These are phyloP conservation scores for Hypotaenidia okinawae DNA, from an alignment of 2,797 vertebrate species.

Conservation along the genomic window DNA sequence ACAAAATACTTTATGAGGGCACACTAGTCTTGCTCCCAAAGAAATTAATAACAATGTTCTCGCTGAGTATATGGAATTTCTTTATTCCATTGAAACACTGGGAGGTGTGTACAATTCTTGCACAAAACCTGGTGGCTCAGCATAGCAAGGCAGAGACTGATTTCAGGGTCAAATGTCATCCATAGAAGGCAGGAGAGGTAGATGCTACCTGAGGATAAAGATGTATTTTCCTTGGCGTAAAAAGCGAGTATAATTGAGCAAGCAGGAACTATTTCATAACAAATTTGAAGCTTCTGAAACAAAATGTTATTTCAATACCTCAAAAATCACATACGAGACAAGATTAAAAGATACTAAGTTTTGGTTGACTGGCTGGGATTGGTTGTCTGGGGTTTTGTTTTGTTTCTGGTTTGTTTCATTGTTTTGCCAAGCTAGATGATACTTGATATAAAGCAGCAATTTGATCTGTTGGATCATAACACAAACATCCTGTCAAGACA, in stretches of 20 bases:
- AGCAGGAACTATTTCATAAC: neutral
- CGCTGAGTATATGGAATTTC: neutral
- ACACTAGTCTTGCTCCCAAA: neutral
- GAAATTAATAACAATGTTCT: neutral
- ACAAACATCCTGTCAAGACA: constrained; percentile 56
- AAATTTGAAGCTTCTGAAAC: neutral
- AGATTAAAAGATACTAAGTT: neutral
- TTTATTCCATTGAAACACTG: neutral
- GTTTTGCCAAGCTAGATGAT: neutral
- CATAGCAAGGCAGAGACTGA: neutral
- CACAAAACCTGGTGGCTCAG: neutral
- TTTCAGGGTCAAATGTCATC: neutral
- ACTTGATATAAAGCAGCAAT: neutral
- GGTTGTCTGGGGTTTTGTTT: neutral
- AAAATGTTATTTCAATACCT: neutral
- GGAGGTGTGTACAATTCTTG: neutral
- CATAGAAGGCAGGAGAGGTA: neutral
- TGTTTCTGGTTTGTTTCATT: neutral
- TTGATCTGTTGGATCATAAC: neutral
- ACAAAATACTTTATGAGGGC: neutral
- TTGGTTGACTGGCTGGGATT: neutral
- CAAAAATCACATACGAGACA: neutral
- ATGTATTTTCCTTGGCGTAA: neutral
- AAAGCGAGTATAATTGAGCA: neutral
- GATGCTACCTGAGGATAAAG: neutral